phyloP scores from a whole-genome alignment of 2,888 invertebrate species.

The Latheticus oryzae region DNA sequence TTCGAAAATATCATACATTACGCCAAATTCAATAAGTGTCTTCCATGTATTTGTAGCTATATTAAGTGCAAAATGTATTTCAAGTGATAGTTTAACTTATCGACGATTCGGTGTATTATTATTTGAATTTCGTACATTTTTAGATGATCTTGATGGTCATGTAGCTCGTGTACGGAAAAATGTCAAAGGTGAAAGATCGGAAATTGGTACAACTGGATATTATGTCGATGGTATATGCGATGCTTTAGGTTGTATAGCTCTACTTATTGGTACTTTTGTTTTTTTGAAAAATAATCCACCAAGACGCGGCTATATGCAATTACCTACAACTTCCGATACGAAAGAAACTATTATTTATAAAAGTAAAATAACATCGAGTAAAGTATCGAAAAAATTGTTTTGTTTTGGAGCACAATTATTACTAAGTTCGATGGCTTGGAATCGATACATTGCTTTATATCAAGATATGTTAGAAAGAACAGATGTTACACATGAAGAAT shows the following conservation, averaged over 20 bases:
- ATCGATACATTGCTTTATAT: conserved; percentile 84
- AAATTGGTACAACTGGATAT: conserved; percentile 84
- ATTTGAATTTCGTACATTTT: conserved; percentile 83
- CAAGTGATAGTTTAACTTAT: conserved; percentile 77
- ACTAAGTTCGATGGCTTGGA: conserved; percentile 84
- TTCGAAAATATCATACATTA: conserved; percentile 69
- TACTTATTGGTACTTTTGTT: conserved; percentile 76
- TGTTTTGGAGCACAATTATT: conserved; percentile 79
- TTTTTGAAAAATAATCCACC: conserved; percentile 81
- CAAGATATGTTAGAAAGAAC: conserved; percentile 80
- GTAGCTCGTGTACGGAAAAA: conserved; percentile 83
- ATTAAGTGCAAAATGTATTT: conserved; percentile 79
- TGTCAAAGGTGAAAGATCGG: conserved; percentile 81
- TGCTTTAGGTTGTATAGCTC: conserved; percentile 78
- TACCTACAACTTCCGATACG: conserved; percentile 68
- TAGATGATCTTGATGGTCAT: conserved; percentile 89
- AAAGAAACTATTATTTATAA: conserved; percentile 73
- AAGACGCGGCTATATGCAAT: conserved; percentile 77
- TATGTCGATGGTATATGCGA: conserved; percentile 88
- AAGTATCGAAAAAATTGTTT: conserved; percentile 74
- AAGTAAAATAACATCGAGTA: conserved; percentile 75
- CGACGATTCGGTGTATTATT: conserved; percentile 80
- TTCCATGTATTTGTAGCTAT: conserved; percentile 83
- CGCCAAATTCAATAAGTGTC: conserved; percentile 86
- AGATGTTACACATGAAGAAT: conserved; percentile 68